Evolutionary conservation across 2,888 invertebrate genomes (phyloP).

Genomic region (Microctonus hyperodae): DNA sequence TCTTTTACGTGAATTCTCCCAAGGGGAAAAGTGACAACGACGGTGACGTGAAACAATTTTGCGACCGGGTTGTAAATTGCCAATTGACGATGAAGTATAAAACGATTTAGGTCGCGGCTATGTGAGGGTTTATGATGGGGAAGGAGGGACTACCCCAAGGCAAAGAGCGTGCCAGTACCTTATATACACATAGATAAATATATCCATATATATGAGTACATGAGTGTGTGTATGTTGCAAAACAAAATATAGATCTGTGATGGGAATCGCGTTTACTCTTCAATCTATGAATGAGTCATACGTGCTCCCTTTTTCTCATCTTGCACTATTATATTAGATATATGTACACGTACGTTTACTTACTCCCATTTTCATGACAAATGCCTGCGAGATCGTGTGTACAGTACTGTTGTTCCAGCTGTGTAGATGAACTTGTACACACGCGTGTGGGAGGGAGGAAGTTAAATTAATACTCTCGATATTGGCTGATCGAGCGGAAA

Average conservation of each 20-base stretch:
- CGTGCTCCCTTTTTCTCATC: neutral
- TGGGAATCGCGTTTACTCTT: conserved; percentile 34
- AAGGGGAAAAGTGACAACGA: neutral
- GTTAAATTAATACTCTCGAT: conserved; percentile 36
- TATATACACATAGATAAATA: neutral
- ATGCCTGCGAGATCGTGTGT: neutral
- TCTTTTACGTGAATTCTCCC: neutral
- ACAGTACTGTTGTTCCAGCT: conserved; percentile 34
- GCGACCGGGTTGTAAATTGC: conserved; percentile 53
- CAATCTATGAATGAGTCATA: conserved; percentile 20
- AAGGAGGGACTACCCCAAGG: conserved; percentile 51
- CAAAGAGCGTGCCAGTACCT: conserved; percentile 31
- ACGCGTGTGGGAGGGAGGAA: neutral
- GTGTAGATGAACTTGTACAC: conserved; percentile 16
- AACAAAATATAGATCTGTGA: conserved; percentile 41
- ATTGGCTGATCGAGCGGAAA: conserved; percentile 21
- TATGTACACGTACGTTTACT: conserved; percentile 1
- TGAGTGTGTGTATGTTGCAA: conserved; percentile 32
- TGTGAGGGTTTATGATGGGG: conserved; percentile 13
- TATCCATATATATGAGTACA: conserved; percentile 14
- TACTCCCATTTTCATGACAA: conserved; percentile 19
- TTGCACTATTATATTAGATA: conserved; percentile 7
- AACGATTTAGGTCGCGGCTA: conserved; percentile 48
- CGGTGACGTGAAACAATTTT: conserved; percentile 47
- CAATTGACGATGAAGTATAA: conserved; percentile 49